Evolutionary conservation across 2,888 invertebrate species (phyloP), one percentile per base, ranked within the genome.

Genomic region (Ypsolopha scabrella): DNA sequence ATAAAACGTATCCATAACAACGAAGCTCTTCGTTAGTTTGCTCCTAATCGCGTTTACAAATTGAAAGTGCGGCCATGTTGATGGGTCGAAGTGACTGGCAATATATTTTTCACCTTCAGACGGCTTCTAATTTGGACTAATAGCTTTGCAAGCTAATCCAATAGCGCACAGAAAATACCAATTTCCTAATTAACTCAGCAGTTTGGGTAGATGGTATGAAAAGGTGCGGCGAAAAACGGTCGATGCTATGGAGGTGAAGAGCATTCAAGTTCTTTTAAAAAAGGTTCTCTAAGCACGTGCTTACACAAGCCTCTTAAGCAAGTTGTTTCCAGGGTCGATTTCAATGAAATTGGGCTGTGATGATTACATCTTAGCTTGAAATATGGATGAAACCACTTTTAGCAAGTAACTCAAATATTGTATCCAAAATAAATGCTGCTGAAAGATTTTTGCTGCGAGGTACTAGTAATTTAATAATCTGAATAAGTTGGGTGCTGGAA

Each of bases 81-180:
- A 48, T 55, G 55, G 62, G 64, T 54, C 54, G 61, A 62, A 60
- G 58, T 67, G 72, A 71, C 67, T 65, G 62, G 67, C 64, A 60
- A 55, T 64, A 67, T 66, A 67, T 63, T 62, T 64, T 65, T 65
- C 65, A 63, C 63, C 62, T 60, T 62, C 67, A 71, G 74, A 72
- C 77, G 76, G 75, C 72, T 80, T 77, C 77, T 86, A 85, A 86
- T 86, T 82, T 80, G 77, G 80, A 83, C 80, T 86, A 86, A 85
- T 86, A 85, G 85, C 80, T 78, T 73, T 67, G 70, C 70, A 70
- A 68, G 75, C 70, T 79, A 80, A 81, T 80, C 79, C 80, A 79
- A 75, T 75, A 72, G 72, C 67, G 72, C 66, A 70, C 73, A 80
- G 76, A 83, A 85, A 85, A 82, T 75, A 79, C 79, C 85, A 85